These are phyloP conservation scores for Nephotettix cincticeps DNA, from an alignment of 1,140 invertebrate species.

Conservation along the genomic window DNA sequence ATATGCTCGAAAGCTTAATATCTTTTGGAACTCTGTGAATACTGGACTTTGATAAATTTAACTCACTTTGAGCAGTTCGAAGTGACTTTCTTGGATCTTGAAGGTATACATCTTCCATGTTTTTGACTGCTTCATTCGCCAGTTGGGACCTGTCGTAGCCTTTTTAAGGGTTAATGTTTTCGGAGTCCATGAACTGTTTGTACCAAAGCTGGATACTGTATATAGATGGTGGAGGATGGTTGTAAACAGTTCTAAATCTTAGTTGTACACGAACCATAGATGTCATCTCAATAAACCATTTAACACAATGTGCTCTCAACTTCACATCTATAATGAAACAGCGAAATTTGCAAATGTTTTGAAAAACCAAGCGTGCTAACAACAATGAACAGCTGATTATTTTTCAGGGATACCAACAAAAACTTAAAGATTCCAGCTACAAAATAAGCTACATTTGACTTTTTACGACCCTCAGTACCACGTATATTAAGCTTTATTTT, in stretches of 20 bases:
- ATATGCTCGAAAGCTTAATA: background rate
- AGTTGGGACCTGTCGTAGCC: too few species aligned
- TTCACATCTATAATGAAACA: background rate
- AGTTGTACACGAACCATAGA: background rate
- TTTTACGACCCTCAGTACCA: too few species aligned
- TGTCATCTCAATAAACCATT: slow-evolving; percentile 4
- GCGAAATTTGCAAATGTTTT: background rate
- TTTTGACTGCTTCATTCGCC: background rate
- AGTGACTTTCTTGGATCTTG: background rate
- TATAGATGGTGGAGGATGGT: background rate
- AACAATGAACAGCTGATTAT: background rate
- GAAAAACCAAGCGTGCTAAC: background rate
- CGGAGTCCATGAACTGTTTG: background rate
- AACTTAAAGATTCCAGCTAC: background rate
- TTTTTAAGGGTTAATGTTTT: background rate
- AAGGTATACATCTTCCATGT: background rate
- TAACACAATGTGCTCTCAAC: background rate
- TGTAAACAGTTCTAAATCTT: background rate
- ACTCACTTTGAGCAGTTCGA: background rate
- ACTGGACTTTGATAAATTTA: background rate
- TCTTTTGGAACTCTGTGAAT: background rate
- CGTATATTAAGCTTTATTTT: too few species aligned
- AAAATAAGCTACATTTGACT: too few species aligned
- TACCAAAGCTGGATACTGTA: background rate
- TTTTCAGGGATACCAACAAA: background rate